Conservation (phyloP, 2,888 invertebrate genomes). For the Caenorhabditis virilis region DNA sequence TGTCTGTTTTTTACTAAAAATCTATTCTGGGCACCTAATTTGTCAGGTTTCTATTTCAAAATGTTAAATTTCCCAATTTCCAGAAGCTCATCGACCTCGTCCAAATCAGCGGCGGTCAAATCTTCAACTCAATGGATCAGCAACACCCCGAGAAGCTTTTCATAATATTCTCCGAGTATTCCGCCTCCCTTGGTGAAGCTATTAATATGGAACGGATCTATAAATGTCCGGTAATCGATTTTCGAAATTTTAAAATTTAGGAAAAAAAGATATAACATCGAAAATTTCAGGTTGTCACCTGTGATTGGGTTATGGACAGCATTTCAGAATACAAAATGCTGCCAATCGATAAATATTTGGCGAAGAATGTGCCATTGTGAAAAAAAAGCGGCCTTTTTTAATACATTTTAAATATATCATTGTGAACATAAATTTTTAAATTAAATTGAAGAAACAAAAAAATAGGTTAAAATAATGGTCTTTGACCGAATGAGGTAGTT, state of each 20-base stretch:
- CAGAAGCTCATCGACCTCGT: conserved; percentile 36
- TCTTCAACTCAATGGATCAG: conserved; percentile 17
- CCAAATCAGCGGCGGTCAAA: conserved; percentile 25
- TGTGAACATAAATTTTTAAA: no score
- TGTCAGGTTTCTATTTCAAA: no score
- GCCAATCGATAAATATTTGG: conserved; percentile 12
- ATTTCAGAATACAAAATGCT: conserved; percentile 27
- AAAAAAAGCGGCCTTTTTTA: no score
- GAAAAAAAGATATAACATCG: not conserved
- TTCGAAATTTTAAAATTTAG: not conserved
- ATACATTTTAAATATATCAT: no score
- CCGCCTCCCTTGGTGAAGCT: conserved; percentile 17
- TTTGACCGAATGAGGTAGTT: not conserved
- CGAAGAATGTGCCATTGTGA: conserved; percentile 8
- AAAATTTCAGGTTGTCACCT: conserved; percentile 15
- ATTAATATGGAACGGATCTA: conserved; percentile 12
- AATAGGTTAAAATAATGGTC: no score
- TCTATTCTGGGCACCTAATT: no score
- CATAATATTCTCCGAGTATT: conserved; percentile 32
- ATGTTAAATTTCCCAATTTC: conserved; percentile 1
- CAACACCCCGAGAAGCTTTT: conserved; percentile 16
- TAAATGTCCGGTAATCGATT: conserved; percentile 11
- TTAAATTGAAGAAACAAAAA: no score
- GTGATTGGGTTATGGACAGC: conserved; percentile 33
- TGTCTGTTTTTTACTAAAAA: no score